Base-by-base conservation (phyloP, 2,888 invertebrate genomes). In the Himalopsyche tibetana region DNA sequence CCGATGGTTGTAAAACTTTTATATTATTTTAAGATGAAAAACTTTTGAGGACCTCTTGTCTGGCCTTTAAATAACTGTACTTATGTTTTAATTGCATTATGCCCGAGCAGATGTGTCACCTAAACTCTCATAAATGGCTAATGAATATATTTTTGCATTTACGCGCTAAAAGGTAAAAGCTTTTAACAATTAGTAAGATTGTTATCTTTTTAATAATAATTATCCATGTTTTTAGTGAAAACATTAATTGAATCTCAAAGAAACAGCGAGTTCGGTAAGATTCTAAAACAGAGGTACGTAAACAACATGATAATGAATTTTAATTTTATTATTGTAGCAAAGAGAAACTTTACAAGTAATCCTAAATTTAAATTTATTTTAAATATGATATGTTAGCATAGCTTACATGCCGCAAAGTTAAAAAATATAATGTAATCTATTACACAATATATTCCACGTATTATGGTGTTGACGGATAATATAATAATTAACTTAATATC, bases 141-240 rank as follows among this genome's bases (percentile, higher is more conserved):
- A 74, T 74, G 74, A 74, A 74, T 74, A 74, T 63, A 74, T 74
- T 74, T 74, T 74, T 9, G 74, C 74, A 36, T 74, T 74, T 74
- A 74, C 38, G n/a, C 74, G 74, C 74, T 74, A 74, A 74, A 36
- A 36, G 74, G 74, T 5, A 74, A 74, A 74, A 74, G 74, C 74
- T 74, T 74, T 74, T 38, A 38, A 74, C 74, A 74, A 74, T 74
- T 74, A 74, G 74, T 36, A 36, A 74, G 74, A 74, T 74, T 36
- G 28, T 36, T 74, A 74, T 74, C 74, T 74, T 38, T 36, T 74
- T 74, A 63, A 74, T 74, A 74, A 36, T 74, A 74, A 28, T 74
- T 38, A 74, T 74, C 36, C 74, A 12, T 74, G 74, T 74, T 74
- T 74, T 36, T 36, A 63, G 19, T 19, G 63, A 74, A 74, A 74